Base-by-base conservation (phyloP, 2,113 vertebrate species). In the Eudyptes chrysolophus region DNA sequence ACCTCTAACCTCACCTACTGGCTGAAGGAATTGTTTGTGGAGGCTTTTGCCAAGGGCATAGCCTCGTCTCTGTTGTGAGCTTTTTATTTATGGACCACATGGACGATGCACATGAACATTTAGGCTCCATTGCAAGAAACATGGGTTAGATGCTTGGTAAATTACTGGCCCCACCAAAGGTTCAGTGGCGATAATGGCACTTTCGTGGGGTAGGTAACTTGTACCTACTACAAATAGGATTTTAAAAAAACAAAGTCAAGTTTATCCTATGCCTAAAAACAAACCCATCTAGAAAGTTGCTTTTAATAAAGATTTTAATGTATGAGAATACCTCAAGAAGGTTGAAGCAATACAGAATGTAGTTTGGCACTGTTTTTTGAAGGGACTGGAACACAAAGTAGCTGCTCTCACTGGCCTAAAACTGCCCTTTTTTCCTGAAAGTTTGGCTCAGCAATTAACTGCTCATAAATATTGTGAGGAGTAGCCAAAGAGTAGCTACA, bases 31-130 rank as follows among this genome's bases (percentile, higher is more conserved):
- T 26, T 34, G 9, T 48, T 69, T 51, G 29, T 40, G 42, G 34
- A 58, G 34, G 36, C 36, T 58, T 52, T 64, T 76, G 49, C 49
- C 17, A 27, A 76, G 38, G 21, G 34, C 29, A 64, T 14, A 44
- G 29, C 36, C 49, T 46, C 2, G 0, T 36, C 36, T 24, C 42
- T 81, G 32, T 26, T 51, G 30, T 22, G 49, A 51, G 29, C 7
- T 40, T 70, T 66, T 57, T 51, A 10, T 32, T 49, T 21, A 44
- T 26, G 48, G 36, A 51, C 16, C 29, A 20, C 12, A 4, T 13
- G 16, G 54, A 18, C 7, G 5, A 49, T 3, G 44, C 22, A 38
- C 1, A 0, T 29, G 26, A 66, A 48, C 3, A 7, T 62, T n/a
- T 58, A 38, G 40, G 16, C 32, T 80, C 60, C 2, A 3, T 61